Conservation (phyloP, 2,888 invertebrate species). For the Eupithecia inturbata region DNA sequence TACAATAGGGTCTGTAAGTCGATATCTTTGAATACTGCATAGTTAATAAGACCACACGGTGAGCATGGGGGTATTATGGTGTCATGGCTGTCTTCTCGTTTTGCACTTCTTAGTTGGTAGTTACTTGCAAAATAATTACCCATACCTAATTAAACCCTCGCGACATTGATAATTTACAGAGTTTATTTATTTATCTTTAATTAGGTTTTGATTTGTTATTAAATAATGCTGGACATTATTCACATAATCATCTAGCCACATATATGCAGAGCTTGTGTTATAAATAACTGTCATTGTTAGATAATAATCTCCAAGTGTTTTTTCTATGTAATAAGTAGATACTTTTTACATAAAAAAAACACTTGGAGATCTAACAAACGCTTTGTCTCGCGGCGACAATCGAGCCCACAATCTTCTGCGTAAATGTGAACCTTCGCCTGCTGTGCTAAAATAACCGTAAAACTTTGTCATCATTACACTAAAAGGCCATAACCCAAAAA, state of each 20-base stretch:
- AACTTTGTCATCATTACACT: not conserved
- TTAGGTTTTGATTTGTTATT: too few relatives aligned
- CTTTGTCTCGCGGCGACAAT: not conserved
- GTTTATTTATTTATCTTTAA: too few relatives aligned
- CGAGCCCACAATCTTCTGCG: not conserved
- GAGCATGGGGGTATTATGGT: conserved; percentile 30
- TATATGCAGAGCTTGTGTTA: not conserved
- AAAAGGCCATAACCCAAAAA: not conserved
- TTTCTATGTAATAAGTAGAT: too few relatives aligned
- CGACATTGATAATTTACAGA: not conserved
- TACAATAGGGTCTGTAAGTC: conserved; percentile 44
- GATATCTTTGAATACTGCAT: conserved; percentile 41
- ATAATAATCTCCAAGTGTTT: too few relatives aligned
- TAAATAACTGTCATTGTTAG: too few relatives aligned
- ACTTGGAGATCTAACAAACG: not conserved
- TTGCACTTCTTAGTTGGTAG: not conserved
- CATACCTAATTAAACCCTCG: not conserved
- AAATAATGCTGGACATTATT: not conserved
- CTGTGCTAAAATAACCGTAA: not conserved
- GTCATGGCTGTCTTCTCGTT: conserved; percentile 15
- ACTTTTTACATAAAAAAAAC: too few relatives aligned
- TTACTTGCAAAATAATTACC: not conserved
- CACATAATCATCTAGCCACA: not conserved
- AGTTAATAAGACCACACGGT: conserved; percentile 39
- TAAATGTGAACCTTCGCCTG: not conserved